Evolutionary conservation across 1,140 invertebrate species (phyloP), one percentile per base, ranked within the genome.

Genomic region (Thrips palmi): DNA sequence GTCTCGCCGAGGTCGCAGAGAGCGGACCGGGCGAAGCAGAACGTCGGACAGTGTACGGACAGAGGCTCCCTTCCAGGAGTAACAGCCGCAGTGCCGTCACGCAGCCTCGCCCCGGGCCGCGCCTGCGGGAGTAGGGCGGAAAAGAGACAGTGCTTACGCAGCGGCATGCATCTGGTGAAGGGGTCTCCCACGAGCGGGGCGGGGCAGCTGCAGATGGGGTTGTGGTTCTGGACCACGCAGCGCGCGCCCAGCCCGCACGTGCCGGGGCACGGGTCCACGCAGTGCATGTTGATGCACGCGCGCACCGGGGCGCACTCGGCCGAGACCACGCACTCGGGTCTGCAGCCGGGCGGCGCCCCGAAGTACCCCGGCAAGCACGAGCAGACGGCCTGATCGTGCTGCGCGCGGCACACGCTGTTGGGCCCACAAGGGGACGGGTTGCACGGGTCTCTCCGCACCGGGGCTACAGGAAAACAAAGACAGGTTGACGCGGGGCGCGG

Each of bases 351-450:
- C 15, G 82, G 73, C 39, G 74, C 67, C 35, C 79, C 78, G 39
- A 82, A 62, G 51, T 71, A 82, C 29, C 71, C 74, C 25, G 69
- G 62, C 43, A 77, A 56, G 54, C 81, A 86, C 33, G 74, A 74
- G 53, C 79, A 84, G 43, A 76, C 71, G 39, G 75, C 67, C 52
- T 76, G 70, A 29, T 65, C 67, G 39, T 71, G 70, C 42, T 76
- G 64, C 42, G 74, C 67, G 50, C 68, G 60, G 56, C 80, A 84
- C 52, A 77, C 77, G 37, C 77, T 77, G 50, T 81, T 75, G 24
- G 74, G 71, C 42, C 79, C 79, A 58, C 80, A 84, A 12, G 78
- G 71, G 49, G 71, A 71, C n/a, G 75, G 74, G 44, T 59, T 55
- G 45, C 79, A 85, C n/a, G 77, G 74, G 49, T 71, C 65, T 40